Base-by-base conservation (phyloP, 1,140 invertebrate genomes). In the Elysia chlorotica region DNA sequence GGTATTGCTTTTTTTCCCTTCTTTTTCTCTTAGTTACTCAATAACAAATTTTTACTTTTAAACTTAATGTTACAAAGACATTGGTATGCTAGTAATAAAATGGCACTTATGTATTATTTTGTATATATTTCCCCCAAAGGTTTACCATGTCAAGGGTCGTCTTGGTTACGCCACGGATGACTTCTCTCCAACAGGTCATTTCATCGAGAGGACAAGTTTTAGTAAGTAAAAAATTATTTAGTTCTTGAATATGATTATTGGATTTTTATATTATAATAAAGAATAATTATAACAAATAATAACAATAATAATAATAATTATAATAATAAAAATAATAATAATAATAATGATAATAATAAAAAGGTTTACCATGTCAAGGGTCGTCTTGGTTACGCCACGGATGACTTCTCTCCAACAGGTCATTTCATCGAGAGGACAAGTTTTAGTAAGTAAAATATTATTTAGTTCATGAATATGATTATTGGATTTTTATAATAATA, bases 131-230 rank as follows among this genome's bases (percentile, higher is more conserved):
- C 65, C 14, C 69, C 36, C 62, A 57, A 33, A 85, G 83, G 82
- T 91, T 5, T 97, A 93, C 83, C 92, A 92, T 86, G 82, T 97
- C 0, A 92, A 92, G 73, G 95, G 94, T 0, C 85, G 91, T 73
- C 89, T 98, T 30, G 96, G 96, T 2, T 89, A 90, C 76, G 92
- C 92, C 21, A 96, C 94, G 19, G 90, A 93, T 41, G 93, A 90
- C 79, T 92, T 91, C 81, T 93, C 92, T 79, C 89, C 89, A 75
- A 90, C 91, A 82, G 94, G 95, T 14, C 91, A 88, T 86, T 89
- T 95, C 37, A 82, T 93, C 0, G 92, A 93, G 82, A 91, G 91
- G 79, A 88, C 93, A 2, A 92, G 91, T 21, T 96, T 90, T 84
- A 86, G 89, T 85, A 80, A 78, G 82, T 77, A 33, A 56, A 21